These are phyloP conservation scores for Ostrea edulis DNA, from an alignment of 1,140 invertebrate genomes.

Conservation along the genomic window DNA sequence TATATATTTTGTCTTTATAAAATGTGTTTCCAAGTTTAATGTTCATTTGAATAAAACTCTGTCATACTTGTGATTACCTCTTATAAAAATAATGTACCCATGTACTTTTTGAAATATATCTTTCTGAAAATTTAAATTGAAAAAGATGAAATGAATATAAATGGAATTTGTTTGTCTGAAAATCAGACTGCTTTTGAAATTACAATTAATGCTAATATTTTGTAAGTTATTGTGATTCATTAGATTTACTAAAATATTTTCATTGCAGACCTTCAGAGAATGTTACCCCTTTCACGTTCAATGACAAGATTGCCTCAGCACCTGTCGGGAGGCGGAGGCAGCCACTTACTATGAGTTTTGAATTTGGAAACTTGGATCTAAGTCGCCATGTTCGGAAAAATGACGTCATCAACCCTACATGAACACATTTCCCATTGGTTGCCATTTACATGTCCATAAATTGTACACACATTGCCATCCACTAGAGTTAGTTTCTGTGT, in stretches of 20 bases:
- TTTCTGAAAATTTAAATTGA: neutral
- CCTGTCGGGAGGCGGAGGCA: slow-evolving; percentile 59
- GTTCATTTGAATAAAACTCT: too few relatives aligned
- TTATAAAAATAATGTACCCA: too few relatives aligned
- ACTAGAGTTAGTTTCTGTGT: neutral
- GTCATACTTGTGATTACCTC: too few relatives aligned
- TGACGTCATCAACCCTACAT: slow-evolving; percentile 32
- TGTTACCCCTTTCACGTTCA: slow-evolving; percentile 46
- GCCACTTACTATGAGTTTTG: slow-evolving; percentile 63
- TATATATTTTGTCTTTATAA: too few relatives aligned
- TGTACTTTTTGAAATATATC: neutral
- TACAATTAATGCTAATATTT: neutral
- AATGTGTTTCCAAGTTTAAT: too few relatives aligned
- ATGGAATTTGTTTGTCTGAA: neutral
- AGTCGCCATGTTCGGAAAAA: slow-evolving; percentile 57
- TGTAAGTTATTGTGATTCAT: neutral
- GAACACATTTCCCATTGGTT: neutral
- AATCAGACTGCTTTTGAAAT: neutral
- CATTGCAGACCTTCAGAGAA: slow-evolving; percentile 45
- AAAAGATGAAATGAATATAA: neutral
- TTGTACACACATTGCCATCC: neutral
- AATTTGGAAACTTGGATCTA: slow-evolving; percentile 61
- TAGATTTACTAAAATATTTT: neutral
- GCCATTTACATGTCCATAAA: neutral
- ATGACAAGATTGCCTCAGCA: slow-evolving; percentile 54